Base-by-base conservation (phyloP, 2,888 invertebrate species). In the Lochmaea crataegi region DNA sequence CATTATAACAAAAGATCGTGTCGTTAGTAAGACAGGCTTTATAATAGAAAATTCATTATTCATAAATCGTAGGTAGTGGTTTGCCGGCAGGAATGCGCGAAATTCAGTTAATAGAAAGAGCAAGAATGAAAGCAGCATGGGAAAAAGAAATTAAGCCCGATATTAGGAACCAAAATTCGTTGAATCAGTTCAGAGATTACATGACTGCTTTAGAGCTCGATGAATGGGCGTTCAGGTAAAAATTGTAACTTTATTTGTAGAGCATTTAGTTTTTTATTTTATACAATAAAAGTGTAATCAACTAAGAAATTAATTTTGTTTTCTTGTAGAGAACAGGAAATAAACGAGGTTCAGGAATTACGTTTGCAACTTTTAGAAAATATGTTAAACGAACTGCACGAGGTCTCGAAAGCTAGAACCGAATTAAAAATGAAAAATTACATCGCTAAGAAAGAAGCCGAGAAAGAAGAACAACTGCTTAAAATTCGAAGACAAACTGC, bases 191-290 rank as follows among this genome's bases (percentile, higher is more conserved):
- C 4, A 88, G 90, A 14, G 88, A 87, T n/a, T 90, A 95, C 80
- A 90, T 96, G 76, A 91, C 90, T 65, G 93, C 94, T n/a, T 90
- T 96, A 77, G 96, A 96, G 85, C 90, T 92, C 74, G 93, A 94
- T 79, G 93, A 95, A 82, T 96, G 95, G 95, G 90, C 93, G 11
- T 92, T 94, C 68, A 89, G 96, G 74, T 63, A 11, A 63, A 9
- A 18, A 53, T 53, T 53, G 5, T 51, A 95, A 96, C 83, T 76
- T 41, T 42, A 11, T 42, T 56, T 48, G 66, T 10, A 41, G 32
- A 66, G n/a, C 2, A n/a, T 16, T 2, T n/a, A n/a, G n/a, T n/a
- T 53, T 51, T 7, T n/a, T n/a, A 12, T 42, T n/a, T n/a, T n/a
- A n/a, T n/a, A n/a, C n/a, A n/a, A n/a, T n/a, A n/a, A n/a, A n/a